Percentiles rank a stretch among this genome's conserved stretches.
These are phyloP conservation scores for Catharus fuscescens DNA, from an alignment of 2,113 vertebrate species.

Conservation along the genomic window DNA sequence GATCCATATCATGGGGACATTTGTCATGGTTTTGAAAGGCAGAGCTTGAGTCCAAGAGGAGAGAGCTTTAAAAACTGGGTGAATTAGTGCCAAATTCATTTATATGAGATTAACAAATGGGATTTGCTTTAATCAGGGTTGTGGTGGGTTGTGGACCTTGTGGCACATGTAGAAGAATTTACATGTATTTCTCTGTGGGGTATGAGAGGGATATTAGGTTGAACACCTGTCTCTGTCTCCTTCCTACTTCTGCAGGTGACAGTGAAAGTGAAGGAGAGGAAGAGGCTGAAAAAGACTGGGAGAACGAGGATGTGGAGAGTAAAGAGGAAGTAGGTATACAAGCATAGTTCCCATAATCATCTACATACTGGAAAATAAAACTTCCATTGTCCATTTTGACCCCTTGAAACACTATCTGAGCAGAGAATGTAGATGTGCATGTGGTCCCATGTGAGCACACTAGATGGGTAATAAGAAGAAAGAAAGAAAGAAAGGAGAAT, in stretches of 20 bases:
- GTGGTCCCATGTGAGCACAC: background rate
- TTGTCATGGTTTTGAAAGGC: constrained; percentile 28
- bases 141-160: background rate
- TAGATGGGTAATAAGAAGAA: background rate
- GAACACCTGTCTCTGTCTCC: background rate
- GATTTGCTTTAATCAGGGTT: background rate
- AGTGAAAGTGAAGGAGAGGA: constrained; percentile 79
- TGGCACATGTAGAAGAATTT: background rate
- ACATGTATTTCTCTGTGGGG: fast-evolving
- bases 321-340: constrained; percentile 79
- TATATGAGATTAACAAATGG: background rate
- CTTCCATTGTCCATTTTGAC: background rate
- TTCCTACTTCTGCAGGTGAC: constrained; percentile 58
- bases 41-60: background rate
- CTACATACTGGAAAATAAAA: background rate
- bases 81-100: constrained; percentile 8
- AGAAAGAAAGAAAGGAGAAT: background rate
- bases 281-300: constrained; percentile 68
- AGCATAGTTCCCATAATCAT: background rate
- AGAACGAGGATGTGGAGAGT: constrained; percentile 66
- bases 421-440: background rate
- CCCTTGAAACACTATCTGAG: background rate
- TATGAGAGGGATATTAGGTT: background rate
- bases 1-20: constrained; percentile 3
- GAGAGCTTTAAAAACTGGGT: background rate